Evolutionary conservation across 2,888 invertebrate species (phyloP), one percentile per base, ranked within the genome.

Genomic region (Pelosia muscerda): DNA sequence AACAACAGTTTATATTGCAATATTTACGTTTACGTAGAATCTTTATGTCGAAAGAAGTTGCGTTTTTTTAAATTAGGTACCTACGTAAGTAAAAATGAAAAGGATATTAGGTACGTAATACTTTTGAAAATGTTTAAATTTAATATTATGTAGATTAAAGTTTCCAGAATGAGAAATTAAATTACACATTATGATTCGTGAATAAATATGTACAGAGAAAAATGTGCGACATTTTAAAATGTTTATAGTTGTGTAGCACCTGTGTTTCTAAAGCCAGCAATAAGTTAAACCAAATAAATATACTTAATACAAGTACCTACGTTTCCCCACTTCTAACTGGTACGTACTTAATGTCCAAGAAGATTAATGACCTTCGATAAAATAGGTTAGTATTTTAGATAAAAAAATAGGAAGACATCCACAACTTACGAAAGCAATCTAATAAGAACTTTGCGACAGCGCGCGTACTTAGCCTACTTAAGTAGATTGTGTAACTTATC

Each of bases 371-470:
- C 61, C 60, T 54, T 60, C 34, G 34, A 53, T 42, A 55, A 42
- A 61, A 61, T 28, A 42, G 34, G 9, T 19, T 28, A 61, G 15
- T 64, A 65, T 63, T 70, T 66, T 65, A 69, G 63, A 73, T 69
- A 71, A 77, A 72, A 74, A 68, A 66, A 65, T 68, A 78, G 13
- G 61, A 74, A 77, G 76, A 72, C 75, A 70, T 73, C 73, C 67
- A 63, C 64, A 78, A 78, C 65, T 78, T 76, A 68, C 73, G 73
- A 72, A 74, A 28, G 67, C 75, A 85, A 84, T 82, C 72, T 74
- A 84, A 81, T 79, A 84, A 81, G 66, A 81, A 81, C 73, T 83
- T 81, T 75, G 70, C 66, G 65, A 70, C 60, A 55, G 74, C 71
- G 67, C 63, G 72, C 58, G 72, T 72, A 74, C 71, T 73, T 77